phyloP scores from a whole-genome alignment of 2,888 invertebrate species.

The Apodemia zela region DNA sequence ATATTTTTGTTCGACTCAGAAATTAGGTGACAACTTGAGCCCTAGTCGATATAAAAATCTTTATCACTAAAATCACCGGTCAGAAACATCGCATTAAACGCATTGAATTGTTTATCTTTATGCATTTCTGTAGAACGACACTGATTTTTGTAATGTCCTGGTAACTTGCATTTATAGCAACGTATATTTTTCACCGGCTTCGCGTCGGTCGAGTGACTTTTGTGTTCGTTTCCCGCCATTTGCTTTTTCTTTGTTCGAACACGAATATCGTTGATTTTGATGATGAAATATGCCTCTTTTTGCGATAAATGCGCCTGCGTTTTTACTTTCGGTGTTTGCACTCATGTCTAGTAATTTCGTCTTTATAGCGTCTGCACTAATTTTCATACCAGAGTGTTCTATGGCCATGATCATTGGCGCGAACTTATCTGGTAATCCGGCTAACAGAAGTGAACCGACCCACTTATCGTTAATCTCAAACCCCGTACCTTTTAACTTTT shows the following conservation, averaged over 20 bases:
- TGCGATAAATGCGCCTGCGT: not conserved
- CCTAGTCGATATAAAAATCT: not conserved
- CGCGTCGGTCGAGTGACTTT: not conserved
- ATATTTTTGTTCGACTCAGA: conserved; percentile 25
- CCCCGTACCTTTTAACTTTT: too few species aligned
- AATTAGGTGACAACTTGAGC: not conserved
- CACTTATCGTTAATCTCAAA: too few species aligned
- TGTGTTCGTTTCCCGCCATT: not conserved
- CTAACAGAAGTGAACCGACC: too few species aligned
- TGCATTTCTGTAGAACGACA: not conserved
- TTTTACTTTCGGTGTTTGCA: not conserved
- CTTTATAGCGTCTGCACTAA: not conserved
- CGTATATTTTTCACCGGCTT: not conserved
- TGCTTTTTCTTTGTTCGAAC: too few species aligned
- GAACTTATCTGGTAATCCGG: too few species aligned
- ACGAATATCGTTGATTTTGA: too few species aligned
- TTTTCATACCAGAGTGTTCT: too few species aligned
- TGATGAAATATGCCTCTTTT: not conserved
- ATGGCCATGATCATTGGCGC: too few species aligned
- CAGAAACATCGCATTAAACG: not conserved
- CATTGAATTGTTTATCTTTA: not conserved
- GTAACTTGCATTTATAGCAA: not conserved
- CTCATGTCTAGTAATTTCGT: conserved; percentile 11
- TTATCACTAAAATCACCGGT: not conserved
- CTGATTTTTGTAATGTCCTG: not conserved